Conservation (phyloP, 2,797 vertebrate genomes). For the Tarsius wallacei region DNA sequence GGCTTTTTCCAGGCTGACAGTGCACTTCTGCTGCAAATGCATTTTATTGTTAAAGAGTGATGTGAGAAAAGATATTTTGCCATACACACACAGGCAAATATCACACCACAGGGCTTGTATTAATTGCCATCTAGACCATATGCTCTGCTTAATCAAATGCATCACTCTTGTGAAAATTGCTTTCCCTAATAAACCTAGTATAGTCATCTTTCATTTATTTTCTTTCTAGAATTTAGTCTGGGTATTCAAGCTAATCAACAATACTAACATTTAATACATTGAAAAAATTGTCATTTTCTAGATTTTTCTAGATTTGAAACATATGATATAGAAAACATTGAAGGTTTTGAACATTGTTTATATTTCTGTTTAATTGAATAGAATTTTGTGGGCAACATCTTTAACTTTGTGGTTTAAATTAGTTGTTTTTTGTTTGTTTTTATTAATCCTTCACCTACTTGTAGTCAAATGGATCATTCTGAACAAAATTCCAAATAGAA, state of each 20-base stretch:
- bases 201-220: constrained; percentile 64
- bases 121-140: constrained; percentile 75
- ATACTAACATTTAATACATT: constrained; percentile 30
- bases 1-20: constrained; percentile 50
- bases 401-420: constrained; percentile 30
- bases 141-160: constrained; percentile 72
- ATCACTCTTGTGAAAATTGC: constrained; percentile 57
- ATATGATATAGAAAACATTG: background rate
- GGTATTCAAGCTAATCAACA: background rate
- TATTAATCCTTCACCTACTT: background rate
- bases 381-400: background rate
- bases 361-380: constrained; percentile 50
- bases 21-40: constrained; percentile 29
- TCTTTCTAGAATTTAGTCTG: constrained; percentile 46
- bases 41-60: constrained; percentile 20
- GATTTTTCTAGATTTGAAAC: constrained; percentile 45
- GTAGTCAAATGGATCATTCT: background rate
- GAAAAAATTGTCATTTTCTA: constrained; percentile 30
- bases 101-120: constrained; percentile 65
- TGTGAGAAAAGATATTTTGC: constrained; percentile 55
- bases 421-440: constrained; percentile 24
- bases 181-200: constrained; percentile 58
- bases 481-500: constrained; percentile 40
- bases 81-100: constrained; percentile 31
- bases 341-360: constrained; percentile 30